Conservation (phyloP, 2,888 invertebrate genomes). For the Archips xylosteana region DNA sequence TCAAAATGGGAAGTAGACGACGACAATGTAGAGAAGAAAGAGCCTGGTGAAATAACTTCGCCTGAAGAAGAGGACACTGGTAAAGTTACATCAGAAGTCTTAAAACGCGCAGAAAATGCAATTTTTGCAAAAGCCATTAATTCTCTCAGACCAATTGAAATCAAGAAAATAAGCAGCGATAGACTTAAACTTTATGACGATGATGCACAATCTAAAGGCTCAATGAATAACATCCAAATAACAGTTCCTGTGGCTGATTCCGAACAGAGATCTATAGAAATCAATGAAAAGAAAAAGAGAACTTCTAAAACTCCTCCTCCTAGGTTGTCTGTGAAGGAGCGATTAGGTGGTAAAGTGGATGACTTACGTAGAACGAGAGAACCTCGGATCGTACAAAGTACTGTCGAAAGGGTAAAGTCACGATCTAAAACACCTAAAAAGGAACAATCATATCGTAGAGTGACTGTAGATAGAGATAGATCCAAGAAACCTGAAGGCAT, state of each 20-base stretch:
- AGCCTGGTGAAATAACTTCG: constrained; percentile 78
- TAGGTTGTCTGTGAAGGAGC: constrained; percentile 91
- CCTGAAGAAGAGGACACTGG: constrained; percentile 84
- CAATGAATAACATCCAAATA: constrained; percentile 82
- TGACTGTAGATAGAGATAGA: constrained; percentile 81
- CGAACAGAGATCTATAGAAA: constrained; percentile 78
- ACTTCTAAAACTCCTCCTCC: constrained; percentile 85
- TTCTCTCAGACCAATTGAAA: constrained; percentile 91
- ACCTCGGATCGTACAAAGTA: constrained; percentile 82
- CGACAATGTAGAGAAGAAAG: constrained; percentile 75
- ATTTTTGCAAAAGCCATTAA: constrained; percentile 95
- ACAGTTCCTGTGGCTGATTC: constrained; percentile 80
- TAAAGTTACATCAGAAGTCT: constrained; percentile 93
- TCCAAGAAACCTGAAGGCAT: constrained; percentile 67
- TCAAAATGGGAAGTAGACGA: constrained; percentile 96
- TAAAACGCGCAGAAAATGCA: constrained; percentile 96
- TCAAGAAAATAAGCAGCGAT: constrained; percentile 90
- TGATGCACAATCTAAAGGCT: constrained; percentile 68
- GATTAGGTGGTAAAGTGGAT: constrained; percentile 91
- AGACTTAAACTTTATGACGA: constrained; percentile 88
- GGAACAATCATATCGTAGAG: constrained; percentile 77
- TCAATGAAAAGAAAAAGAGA: constrained; percentile 75
- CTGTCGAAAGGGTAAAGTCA: constrained; percentile 83
- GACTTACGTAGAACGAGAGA: constrained; percentile 83
- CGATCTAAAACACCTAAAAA: constrained; percentile 81